These are phyloP conservation scores for Andrena trimmerana DNA, from an alignment of 2,888 invertebrate genomes.

Conservation along the genomic window DNA sequence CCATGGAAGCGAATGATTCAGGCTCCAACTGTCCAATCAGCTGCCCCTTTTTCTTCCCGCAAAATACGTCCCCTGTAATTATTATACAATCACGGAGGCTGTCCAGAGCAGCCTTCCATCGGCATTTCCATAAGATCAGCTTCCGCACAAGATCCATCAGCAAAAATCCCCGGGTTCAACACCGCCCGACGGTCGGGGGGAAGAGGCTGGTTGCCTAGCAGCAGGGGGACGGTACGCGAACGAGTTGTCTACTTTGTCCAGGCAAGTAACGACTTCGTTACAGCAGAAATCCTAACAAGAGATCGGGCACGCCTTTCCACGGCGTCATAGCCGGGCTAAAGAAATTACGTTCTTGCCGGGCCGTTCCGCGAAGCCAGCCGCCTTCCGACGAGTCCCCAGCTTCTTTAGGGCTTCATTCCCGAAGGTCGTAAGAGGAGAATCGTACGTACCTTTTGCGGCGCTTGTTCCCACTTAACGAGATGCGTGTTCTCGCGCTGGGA, in stretches of 20 bases:
- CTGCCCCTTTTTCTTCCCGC: too few species aligned
- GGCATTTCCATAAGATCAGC: too few species aligned
- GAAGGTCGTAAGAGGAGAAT: slow-evolving; percentile 68
- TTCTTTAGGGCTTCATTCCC: slow-evolving; percentile 72
- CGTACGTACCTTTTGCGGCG: slow-evolving; percentile 69
- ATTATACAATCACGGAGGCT: too few species aligned
- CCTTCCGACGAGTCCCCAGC: slow-evolving; percentile 56
- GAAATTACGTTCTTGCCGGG: slow-evolving; percentile 62
- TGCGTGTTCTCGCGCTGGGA: slow-evolving; percentile 75
- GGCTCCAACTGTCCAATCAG: too few species aligned
- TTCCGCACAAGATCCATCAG: too few species aligned
- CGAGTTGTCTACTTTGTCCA: slow-evolving; percentile 43
- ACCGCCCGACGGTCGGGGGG: too few species aligned
- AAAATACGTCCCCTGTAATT: too few species aligned
- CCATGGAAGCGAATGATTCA: too few species aligned
- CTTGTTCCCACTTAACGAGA: slow-evolving; percentile 77
- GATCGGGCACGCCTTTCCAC: slow-evolving; percentile 44
- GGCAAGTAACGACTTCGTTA: slow-evolving; percentile 64
- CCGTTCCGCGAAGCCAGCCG: slow-evolving; percentile 57
- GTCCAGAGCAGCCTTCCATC: too few species aligned
- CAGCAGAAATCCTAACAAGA: slow-evolving; percentile 49
- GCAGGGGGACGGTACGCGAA: slow-evolving; percentile 6
- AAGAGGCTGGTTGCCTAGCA: slow-evolving; percentile 8
- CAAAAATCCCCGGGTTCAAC: too few species aligned
- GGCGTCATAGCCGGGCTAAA: slow-evolving; percentile 51